Percentiles rank a stretch among this genome's conserved stretches.
phyloP scores from a whole-genome alignment of 2,888 invertebrate genomes.

The Phortica magna region DNA sequence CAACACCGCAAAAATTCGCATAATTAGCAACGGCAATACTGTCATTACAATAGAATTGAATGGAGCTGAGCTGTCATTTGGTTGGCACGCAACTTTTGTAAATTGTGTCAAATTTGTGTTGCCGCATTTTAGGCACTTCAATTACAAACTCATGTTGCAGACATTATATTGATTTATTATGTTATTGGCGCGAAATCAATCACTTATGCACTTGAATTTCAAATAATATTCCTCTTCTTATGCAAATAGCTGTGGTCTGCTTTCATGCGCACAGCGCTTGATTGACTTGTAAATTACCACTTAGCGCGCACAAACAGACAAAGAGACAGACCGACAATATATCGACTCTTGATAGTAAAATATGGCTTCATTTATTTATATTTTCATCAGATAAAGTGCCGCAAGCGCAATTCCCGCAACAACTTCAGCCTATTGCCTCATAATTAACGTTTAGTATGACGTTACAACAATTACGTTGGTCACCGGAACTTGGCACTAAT shows the following conservation, averaged over 20 bases:
- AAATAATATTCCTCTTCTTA: neutral
- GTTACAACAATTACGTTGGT: neutral
- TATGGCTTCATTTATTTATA: neutral
- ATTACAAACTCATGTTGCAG: neutral
- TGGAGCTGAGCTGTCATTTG: neutral
- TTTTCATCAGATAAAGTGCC: neutral
- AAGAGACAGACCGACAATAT: neutral
- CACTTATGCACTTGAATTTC: conserved; percentile 1
- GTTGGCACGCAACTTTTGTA: conserved; percentile 1
- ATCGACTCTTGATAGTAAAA: neutral
- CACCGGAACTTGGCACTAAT: too few relatives aligned
- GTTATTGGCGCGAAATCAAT: conserved; percentile 2
- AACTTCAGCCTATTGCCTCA: neutral
- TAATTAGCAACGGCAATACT: neutral
- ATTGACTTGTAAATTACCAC: conserved; percentile 13
- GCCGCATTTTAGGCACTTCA: conserved; percentile 4
- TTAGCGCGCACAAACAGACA: neutral
- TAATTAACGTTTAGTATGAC: neutral
- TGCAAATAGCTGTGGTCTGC: neutral
- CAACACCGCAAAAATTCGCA: conserved; percentile 9
- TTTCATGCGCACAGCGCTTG: neutral
- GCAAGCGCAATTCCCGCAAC: neutral
- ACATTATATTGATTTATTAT: conserved; percentile 12
- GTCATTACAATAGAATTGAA: neutral
- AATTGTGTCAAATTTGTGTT: conserved; percentile 11